Base-by-base conservation (phyloP, 2,888 invertebrate species). In the Andrena minutula region DNA sequence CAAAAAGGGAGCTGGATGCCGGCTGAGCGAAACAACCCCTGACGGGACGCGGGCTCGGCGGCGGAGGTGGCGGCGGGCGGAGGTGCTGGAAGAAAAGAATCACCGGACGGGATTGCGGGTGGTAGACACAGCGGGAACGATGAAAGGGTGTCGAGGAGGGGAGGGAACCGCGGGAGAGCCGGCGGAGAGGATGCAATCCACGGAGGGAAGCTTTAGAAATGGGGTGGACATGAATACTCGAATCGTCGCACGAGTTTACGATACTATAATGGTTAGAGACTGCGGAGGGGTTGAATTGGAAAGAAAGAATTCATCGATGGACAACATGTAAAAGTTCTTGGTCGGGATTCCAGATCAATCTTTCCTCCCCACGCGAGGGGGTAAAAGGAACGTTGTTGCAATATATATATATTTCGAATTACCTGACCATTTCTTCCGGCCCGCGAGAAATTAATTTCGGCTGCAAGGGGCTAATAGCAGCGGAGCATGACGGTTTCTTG, bases 21-120 rank as follows among this genome's bases (percentile, higher is more conserved):
- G 28, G 5, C 51, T 8, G 64, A 49, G 28, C 16, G 66, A 58
- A 58, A 75, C 35, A 60, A 26, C 16, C 60, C n/a, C 26, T n/a
- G 30, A n/a, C 32, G 41, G 28, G 56, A 41, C 26, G 47, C 23
- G 16, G 23, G 63, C 60, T 41, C 8, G 10, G n/a, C 23, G 10
- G 41, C 0, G 47, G 30, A 12, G 47, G 47, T 7, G 65, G 70
- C 10, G n/a, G 56, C 10, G 56, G 49, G 2, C 20, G 30, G 7
- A 16, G 28, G 20, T 8, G 41, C 7, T 6, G 47, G 47, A 32
- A 76, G 56, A 47, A 74, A 63, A 26, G 73, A 61, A 73, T 53
- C 51, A 53, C 70, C 30, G 75, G 47, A 63, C 35, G 56, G 58
- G 51, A 53, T 75, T 61, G 66, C 70, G 64, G 65, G n/a, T 6